Evolutionary conservation across 2,888 invertebrate genomes (phyloP).

Genomic region (Linyphia triangularis): DNA sequence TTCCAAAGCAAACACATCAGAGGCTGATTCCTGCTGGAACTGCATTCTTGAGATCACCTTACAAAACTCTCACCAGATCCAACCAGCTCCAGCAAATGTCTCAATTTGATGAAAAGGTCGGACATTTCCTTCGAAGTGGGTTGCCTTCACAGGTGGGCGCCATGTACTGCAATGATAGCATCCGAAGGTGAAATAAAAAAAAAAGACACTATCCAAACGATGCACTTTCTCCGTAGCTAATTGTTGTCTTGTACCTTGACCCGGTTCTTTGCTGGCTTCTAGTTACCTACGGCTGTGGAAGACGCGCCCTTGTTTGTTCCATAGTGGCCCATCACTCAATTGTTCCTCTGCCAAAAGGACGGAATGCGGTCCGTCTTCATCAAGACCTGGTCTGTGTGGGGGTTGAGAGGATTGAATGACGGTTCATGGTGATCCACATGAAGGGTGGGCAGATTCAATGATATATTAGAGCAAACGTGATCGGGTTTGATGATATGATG

Average conservation of each 20-base stretch:
- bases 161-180: background rate
- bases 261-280: conserved; percentile 21
- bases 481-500: background rate
- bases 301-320: conserved; percentile 65
- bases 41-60: background rate
- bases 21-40: background rate
- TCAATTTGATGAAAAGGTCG: conserved; percentile 31
- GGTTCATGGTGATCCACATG: conserved; percentile 55
- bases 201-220: conserved; percentile 28
- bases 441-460: conserved; percentile 20
- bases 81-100: conserved; percentile 25
- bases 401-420: conserved; percentile 28
- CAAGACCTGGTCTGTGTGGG: conserved; percentile 26
- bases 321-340: conserved; percentile 54
- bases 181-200: conserved; percentile 25
- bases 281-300: conserved; percentile 4
- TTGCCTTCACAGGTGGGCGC: conserved; percentile 35
- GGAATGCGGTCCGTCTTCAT: conserved; percentile 69
- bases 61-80: background rate
- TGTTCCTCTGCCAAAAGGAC: conserved; percentile 43
- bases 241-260: conserved; percentile 70
- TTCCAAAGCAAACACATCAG: too few relatives aligned
- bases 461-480: conserved; percentile 36
- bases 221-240: conserved; percentile 55
- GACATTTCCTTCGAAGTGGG: background rate